phyloP scores from a whole-genome alignment of 1,140 invertebrate genomes.

The Eurosta solidaginis region DNA sequence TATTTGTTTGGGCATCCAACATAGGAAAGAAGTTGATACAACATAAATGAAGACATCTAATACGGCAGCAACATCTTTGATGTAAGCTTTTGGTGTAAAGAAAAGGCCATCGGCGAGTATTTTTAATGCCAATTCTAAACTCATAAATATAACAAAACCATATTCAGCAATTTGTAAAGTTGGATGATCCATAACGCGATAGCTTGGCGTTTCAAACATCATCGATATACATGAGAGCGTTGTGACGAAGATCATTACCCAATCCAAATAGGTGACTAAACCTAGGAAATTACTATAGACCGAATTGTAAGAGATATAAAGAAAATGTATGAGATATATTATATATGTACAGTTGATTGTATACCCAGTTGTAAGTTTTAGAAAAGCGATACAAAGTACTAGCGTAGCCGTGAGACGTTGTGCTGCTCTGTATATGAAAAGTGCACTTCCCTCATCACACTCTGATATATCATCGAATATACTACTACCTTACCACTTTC shows the following conservation, averaged over 20 bases:
- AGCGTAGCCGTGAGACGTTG: too few relatives aligned
- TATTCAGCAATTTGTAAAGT: constrained; percentile 92
- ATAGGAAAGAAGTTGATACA: constrained; percentile 91
- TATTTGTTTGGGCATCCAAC: constrained; percentile 94
- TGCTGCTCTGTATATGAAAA: too few relatives aligned
- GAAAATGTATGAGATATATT: too few relatives aligned
- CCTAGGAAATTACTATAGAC: constrained; percentile 90
- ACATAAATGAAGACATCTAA: constrained; percentile 97
- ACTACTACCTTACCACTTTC: too few relatives aligned
- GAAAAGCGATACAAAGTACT: not conserved
- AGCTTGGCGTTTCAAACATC: constrained; percentile 96
- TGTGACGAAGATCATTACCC: constrained; percentile 99
- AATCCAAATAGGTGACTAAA: constrained; percentile 97
- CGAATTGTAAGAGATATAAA: constrained; percentile 34
- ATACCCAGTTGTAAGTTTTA: too few relatives aligned
- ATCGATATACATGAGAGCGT: constrained; percentile 97
- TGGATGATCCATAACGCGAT: constrained; percentile 84
- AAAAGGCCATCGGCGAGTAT: constrained; percentile 97
- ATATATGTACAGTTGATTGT: too few relatives aligned
- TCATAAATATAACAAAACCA: constrained; percentile 98
- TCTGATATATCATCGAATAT: too few relatives aligned
- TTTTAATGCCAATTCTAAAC: constrained; percentile 92
- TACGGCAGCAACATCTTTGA: constrained; percentile 95
- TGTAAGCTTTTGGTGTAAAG: constrained; percentile 98
- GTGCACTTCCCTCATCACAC: too few relatives aligned